A percentile compares a stretch with the other conserved stretches of the same genome.
Evolutionary conservation across 2,888 invertebrate species (phyloP).

Genomic region (Hirtodrosophila histrioides): DNA sequence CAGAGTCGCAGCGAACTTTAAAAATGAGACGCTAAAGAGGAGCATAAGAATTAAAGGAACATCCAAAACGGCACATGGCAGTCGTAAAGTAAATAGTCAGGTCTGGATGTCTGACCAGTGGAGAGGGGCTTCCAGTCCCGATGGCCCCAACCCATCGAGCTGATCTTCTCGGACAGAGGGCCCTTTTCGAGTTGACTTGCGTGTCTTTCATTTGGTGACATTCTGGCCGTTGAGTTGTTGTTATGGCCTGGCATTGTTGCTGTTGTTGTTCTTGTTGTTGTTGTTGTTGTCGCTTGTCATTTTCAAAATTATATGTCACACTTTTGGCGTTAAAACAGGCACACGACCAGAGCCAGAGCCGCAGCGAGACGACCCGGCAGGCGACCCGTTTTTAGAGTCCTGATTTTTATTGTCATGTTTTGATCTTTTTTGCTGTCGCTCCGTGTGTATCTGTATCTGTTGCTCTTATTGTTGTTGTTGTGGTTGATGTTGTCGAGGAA

Average conservation of each 20-base stretch:
- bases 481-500: slow-evolving; percentile 61
- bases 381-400: slow-evolving; percentile 76
- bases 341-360: slow-evolving; percentile 60
- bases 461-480: slow-evolving; percentile 18
- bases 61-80: slow-evolving; percentile 51
- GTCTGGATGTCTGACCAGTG: slow-evolving; percentile 18
- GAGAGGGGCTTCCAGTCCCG: slow-evolving; percentile 6
- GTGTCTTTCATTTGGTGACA: slow-evolving; percentile 73
- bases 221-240: slow-evolving; percentile 71
- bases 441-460: slow-evolving; percentile 27
- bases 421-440: slow-evolving; percentile 60
- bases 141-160: not conserved
- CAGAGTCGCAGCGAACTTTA: slow-evolving; percentile 44
- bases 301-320: slow-evolving; percentile 80
- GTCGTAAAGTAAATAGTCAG: slow-evolving; percentile 74
- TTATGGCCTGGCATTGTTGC: slow-evolving; percentile 52
- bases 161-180: slow-evolving; percentile 19
- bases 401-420: slow-evolving; percentile 81
- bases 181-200: slow-evolving; percentile 42
- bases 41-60: slow-evolving; percentile 64
- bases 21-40: slow-evolving; percentile 63
- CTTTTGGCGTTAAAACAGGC: slow-evolving; percentile 79
- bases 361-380: slow-evolving; percentile 43
- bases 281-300: slow-evolving; percentile 70
- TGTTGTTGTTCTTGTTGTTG: slow-evolving; percentile 38